Evolutionary conservation across 2,113 vertebrate genomes (phyloP).

Genomic region (Psammodynastes pulverulentus): DNA sequence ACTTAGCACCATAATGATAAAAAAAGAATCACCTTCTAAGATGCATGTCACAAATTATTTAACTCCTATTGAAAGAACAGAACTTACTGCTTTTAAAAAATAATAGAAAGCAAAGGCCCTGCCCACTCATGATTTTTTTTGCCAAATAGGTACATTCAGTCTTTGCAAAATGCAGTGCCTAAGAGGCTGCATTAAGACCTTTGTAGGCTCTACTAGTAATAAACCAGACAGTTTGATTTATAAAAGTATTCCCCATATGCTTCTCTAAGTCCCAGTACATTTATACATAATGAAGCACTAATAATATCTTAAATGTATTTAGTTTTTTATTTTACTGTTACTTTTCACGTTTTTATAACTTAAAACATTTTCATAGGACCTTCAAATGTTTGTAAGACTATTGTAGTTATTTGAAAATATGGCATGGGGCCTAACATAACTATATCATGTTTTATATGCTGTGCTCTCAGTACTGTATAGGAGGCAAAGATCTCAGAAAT

Average conservation of each 20-base stretch:
- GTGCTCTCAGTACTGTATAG: not conserved
- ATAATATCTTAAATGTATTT: not conserved
- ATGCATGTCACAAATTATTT: not conserved
- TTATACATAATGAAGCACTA: not conserved
- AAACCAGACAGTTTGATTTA: not conserved
- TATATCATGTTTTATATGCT: not conserved
- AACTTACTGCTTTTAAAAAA: not conserved
- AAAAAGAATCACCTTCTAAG: not conserved
- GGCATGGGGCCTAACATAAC: not conserved
- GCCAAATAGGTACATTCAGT: not conserved
- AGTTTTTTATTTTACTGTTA: not conserved
- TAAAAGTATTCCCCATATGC: not conserved
- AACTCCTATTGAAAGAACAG: not conserved
- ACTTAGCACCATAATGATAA: not conserved
- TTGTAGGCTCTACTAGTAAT: not conserved
- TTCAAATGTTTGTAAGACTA: not conserved
- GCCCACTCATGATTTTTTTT: not conserved
- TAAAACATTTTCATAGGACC: not conserved
- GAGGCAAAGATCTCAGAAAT: not conserved
- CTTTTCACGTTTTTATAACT: not conserved
- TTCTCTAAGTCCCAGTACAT: not conserved
- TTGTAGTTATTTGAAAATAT: not conserved
- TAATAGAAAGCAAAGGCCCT: not conserved
- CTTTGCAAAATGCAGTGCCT: not conserved
- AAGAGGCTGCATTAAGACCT: not conserved